Evolutionary conservation across 2,797 vertebrate species (phyloP).

Genomic region (Anabacerthia variegaticeps): DNA sequence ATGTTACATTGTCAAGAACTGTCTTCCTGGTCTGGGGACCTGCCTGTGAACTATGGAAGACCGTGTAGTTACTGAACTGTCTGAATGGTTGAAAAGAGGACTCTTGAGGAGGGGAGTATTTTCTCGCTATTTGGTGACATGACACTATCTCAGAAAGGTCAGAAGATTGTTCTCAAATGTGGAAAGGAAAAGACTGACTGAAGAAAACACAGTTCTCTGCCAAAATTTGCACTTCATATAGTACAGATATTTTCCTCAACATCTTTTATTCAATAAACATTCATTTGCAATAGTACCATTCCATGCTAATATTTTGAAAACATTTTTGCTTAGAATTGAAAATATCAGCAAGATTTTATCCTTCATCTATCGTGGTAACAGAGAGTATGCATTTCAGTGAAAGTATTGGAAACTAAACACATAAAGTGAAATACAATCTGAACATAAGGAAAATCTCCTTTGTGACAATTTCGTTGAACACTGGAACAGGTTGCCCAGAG

Average conservation of each 20-base stretch:
- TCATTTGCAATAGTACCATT: not conserved
- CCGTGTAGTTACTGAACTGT: not conserved
- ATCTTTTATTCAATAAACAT: not conserved
- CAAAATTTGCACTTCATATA: not conserved
- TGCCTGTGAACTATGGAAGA: not conserved
- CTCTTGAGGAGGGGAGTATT: not conserved
- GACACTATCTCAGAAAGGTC: not conserved
- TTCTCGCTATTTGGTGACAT: not conserved
- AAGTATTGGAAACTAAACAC: not conserved
- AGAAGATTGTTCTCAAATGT: not conserved
- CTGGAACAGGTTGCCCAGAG: not conserved
- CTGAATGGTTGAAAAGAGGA: not conserved
- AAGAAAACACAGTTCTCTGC: not conserved
- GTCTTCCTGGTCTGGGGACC: not conserved
- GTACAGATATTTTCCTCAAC: not conserved
- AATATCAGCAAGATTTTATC: not conserved
- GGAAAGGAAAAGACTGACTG: not conserved
- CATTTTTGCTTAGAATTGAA: not conserved
- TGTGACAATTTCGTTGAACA: not conserved
- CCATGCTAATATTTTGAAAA: not conserved
- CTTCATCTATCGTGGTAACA: not conserved
- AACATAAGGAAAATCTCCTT: not conserved
- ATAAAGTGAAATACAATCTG: not conserved
- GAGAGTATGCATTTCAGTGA: not conserved
- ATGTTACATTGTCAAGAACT: not conserved